A percentile compares a stretch with the other conserved stretches of the same genome.
Conservation (phyloP, 30 jellyfish, hydroid and myxozoan genomes). For the Mastigias papua region DNA sequence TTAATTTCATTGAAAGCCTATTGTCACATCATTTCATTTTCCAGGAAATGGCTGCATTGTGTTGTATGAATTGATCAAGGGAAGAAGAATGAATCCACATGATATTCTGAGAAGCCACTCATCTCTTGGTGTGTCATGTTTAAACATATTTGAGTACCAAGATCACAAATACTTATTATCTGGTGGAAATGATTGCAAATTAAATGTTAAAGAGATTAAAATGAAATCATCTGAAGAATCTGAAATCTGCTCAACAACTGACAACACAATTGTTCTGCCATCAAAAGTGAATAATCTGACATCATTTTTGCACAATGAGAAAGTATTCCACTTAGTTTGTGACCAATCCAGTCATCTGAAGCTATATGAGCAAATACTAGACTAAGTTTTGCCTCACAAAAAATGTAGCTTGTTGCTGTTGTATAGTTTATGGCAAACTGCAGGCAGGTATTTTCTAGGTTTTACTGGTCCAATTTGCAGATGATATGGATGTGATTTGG, state of each 20-base stretch:
- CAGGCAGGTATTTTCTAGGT: too few relatives aligned
- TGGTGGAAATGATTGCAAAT: conserved; percentile 91
- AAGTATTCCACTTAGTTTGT: conserved; percentile 35
- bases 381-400: too few relatives aligned
- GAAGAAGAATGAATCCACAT: conserved; percentile 52
- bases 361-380: conserved; percentile 4
- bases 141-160: conserved; percentile 11
- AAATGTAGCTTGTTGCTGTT: too few relatives aligned
- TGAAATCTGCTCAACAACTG: background rate
- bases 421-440: too few relatives aligned
- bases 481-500: too few relatives aligned
- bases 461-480: too few relatives aligned
- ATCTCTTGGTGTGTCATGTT: conserved; percentile 79
- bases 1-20: too few relatives aligned
- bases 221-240: background rate
- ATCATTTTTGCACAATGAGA: conserved; percentile 6
- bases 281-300: conserved; percentile 48
- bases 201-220: conserved; percentile 39
- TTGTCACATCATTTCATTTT: background rate
- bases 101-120: conserved; percentile 73
- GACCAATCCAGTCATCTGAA: conserved; percentile 43
- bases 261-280: background rate
- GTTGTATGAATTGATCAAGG: conserved; percentile 53
- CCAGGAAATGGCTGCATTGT: conserved; percentile 89
- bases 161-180: conserved; percentile 31